phyloP scores from a whole-genome alignment of 2,888 invertebrate species.

The Iphiclides podalirius region DNA sequence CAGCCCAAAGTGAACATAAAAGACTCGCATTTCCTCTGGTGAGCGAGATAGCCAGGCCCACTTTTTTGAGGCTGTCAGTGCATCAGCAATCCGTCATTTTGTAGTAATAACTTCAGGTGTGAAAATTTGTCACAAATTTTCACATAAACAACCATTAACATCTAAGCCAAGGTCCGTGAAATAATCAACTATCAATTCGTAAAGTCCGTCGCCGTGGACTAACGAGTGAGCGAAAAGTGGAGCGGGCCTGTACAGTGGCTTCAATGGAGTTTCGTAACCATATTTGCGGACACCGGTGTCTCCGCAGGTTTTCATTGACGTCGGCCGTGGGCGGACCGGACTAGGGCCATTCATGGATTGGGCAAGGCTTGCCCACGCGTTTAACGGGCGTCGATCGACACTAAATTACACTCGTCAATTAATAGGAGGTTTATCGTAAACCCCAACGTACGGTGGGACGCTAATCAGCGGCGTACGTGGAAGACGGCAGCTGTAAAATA shows the following conservation, averaged over 20 bases:
- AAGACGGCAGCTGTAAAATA: too few relatives aligned
- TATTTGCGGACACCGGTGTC: constrained; percentile 62
- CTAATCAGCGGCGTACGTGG: constrained; percentile 42
- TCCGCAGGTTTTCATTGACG: constrained; percentile 70
- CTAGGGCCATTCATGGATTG: constrained; percentile 75
- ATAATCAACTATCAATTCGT: too few relatives aligned
- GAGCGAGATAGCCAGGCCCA: too few relatives aligned
- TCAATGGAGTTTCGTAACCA: constrained; percentile 62
- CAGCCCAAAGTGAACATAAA: too few relatives aligned
- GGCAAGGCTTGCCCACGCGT: constrained; percentile 64
- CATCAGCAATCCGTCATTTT: too few relatives aligned
- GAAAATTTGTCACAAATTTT: too few relatives aligned
- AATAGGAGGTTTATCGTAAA: constrained; percentile 60
- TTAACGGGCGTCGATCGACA: constrained; percentile 56
- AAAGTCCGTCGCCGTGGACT: too few relatives aligned
- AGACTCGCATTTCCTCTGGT: too few relatives aligned
- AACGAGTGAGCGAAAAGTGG: constrained; percentile 32
- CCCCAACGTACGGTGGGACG: constrained; percentile 51
- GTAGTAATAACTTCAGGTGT: too few relatives aligned
- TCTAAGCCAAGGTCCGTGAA: too few relatives aligned
- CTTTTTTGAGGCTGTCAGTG: too few relatives aligned
- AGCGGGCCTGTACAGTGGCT: constrained; percentile 41
- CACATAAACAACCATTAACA: too few relatives aligned
- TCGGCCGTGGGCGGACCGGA: constrained; percentile 60
- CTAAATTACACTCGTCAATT: constrained; percentile 70